A percentile compares a stretch with the other conserved stretches of the same genome.
These are phyloP conservation scores for Orthonyx spaldingii DNA, from an alignment of 2,113 vertebrate genomes.

Conservation along the genomic window DNA sequence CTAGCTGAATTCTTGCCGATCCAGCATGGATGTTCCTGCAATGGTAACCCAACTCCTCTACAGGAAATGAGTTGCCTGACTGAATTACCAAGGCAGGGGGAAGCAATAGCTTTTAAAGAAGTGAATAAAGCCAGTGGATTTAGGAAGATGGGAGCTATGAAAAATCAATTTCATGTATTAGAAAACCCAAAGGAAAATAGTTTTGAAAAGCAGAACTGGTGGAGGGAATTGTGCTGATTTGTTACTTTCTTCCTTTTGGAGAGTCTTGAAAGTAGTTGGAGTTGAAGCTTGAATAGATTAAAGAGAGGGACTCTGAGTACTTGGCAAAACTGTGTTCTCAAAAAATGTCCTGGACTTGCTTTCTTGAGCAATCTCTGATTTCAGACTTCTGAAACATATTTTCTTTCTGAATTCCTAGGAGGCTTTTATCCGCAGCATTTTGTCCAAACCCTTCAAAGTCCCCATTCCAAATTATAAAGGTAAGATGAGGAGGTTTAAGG, in stretches of 20 bases:
- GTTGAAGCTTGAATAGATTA: background rate
- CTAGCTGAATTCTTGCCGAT: background rate
- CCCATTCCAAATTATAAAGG: constrained; percentile 95
- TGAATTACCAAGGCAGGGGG: background rate
- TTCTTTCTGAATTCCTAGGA: constrained; percentile 78
- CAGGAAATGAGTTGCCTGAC: background rate
- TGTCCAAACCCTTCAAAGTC: constrained; percentile 94
- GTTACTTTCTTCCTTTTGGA: background rate
- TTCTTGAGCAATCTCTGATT: background rate
- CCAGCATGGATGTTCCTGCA: background rate
- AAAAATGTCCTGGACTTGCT: background rate
- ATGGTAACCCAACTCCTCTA: background rate
- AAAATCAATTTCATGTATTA: background rate
- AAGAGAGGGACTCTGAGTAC: background rate
- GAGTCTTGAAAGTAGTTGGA: background rate
- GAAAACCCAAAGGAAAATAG: background rate
- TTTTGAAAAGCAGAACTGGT: background rate
- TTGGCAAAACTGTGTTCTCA: background rate
- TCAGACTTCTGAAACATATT: background rate
- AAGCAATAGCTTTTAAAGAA: background rate
- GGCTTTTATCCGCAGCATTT: constrained; percentile 91
- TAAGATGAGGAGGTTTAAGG: constrained; percentile 61
- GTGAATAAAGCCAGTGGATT: background rate
- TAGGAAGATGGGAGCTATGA: background rate
- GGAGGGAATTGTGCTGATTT: background rate